phyloP scores from a whole-genome alignment of 2,888 invertebrate species.

The Tridacna gigas region DNA sequence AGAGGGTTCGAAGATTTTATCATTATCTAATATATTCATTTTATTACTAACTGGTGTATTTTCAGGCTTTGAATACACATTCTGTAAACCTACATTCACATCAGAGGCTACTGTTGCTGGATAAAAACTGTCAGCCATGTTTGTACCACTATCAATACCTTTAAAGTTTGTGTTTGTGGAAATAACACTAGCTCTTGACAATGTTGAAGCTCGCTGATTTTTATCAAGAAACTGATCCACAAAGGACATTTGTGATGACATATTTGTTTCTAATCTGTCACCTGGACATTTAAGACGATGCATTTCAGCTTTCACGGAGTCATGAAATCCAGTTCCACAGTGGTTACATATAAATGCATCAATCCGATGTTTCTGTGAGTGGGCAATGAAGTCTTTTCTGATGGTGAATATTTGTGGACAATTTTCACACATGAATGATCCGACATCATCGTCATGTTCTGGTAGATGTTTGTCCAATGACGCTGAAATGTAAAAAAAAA shows the following conservation, averaged over 20 bases:
- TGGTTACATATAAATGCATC: constrained; percentile 5
- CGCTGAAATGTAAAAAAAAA: constrained; percentile 22
- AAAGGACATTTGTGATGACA: not conserved
- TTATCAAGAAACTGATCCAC: constrained; percentile 3
- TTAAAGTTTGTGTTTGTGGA: constrained; percentile 30
- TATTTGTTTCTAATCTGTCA: not conserved
- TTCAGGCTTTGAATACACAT: not conserved
- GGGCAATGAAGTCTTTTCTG: constrained; percentile 41
- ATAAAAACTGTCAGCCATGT: not conserved
- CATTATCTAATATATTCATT: constrained; percentile 28
- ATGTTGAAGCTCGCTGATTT: not conserved
- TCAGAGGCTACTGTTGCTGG: not conserved
- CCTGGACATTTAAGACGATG: constrained; percentile 6
- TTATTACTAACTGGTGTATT: not conserved
- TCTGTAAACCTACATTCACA: not conserved
- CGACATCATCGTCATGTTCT: constrained; percentile 47
- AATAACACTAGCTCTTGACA: constrained; percentile 54
- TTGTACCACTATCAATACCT: constrained; percentile 1
- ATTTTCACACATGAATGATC: constrained; percentile 57
- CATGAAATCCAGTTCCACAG: constrained; percentile 23
- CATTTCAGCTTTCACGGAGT: not conserved
- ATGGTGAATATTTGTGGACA: constrained; percentile 52
- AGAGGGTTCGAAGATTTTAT: constrained; percentile 36
- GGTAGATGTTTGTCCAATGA: constrained; percentile 21
- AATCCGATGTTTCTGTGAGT: constrained; percentile 40